Evolutionary conservation across 2,888 invertebrate species (phyloP), one percentile per base, ranked within the genome.

Genomic region (Conus canariensis): DNA sequence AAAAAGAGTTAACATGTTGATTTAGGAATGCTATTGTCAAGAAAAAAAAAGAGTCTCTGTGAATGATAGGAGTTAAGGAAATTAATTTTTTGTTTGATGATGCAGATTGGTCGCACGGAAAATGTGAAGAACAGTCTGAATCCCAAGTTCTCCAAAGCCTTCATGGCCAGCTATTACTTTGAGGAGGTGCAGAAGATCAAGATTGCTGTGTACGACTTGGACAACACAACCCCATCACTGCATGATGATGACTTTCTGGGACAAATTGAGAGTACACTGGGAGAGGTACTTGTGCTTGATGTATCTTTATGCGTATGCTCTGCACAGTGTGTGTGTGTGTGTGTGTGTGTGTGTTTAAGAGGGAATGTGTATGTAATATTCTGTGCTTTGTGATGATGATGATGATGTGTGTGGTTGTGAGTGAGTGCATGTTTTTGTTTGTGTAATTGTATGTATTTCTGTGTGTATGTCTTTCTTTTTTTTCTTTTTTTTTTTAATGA

Each of bases 131-230:
- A 96, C 92, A 93, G 93, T 82, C 93, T 96, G 88, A 94, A 96
- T 91, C 96, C 96, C 4, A 93, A 95, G 90, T 96, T 96, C 94
- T 93, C 95, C 19, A 95, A 93, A 77, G 90, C 97, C 93, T 97
- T 97, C 93, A 95, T 96, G 45, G 93, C 97, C 67, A 96, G 97
- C 70, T 97, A 97, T 94, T 96, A 96, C 90, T 97, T 97, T 96
- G 97, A 97, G 93, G 97, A 97, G 92, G 97, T 97, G 89, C 97
- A 97, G 94, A 95, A 96, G 56, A 94, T 97, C 70, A 96, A 96
- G 93, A 97, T 97, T 94, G 97, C 97, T 91, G 96, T 97, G 7
- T 96, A 95, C 92, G 96, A 96, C 92, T 91, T 96, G 77, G 96
- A 96, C 92, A 96, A 96, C 92, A 91, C 91, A 56, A 95, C 95